A percentile compares a stretch with the other conserved stretches of the same genome.
Conservation (phyloP, 1,140 invertebrate species). For the Meloidogyne floridensis region DNA sequence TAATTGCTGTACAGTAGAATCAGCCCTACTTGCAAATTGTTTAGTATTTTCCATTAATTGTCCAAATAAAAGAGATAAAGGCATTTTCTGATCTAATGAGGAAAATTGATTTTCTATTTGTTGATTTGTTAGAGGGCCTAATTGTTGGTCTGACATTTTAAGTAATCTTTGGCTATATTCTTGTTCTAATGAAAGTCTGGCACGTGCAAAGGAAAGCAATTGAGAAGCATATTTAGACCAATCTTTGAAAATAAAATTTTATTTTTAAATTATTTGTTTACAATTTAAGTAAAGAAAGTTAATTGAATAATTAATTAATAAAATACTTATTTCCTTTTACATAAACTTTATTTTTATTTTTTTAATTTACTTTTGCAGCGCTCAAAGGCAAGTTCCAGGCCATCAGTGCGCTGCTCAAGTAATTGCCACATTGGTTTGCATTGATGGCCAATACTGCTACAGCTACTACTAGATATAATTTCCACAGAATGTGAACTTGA, state of each 20-base stretch:
- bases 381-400: conserved; percentile 51
- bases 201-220: conserved; percentile 50
- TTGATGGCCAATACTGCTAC: conserved; percentile 24
- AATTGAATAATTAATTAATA: too few species aligned
- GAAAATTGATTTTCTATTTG: conserved; percentile 8
- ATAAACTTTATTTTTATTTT: too few species aligned
- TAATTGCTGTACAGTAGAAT: conserved; percentile 38
- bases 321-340: too few species aligned
- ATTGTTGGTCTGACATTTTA: conserved; percentile 48
- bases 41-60: conserved; percentile 45
- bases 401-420: conserved; percentile 42
- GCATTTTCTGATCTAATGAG: conserved; percentile 45
- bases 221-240: conserved; percentile 59
- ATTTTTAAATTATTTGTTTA: too few species aligned
- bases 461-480: conserved; percentile 19
- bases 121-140: background rate
- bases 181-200: conserved; percentile 43
- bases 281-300: too few species aligned
- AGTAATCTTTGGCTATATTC: conserved; percentile 51
- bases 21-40: conserved; percentile 39
- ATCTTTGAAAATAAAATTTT: conserved; percentile 6
- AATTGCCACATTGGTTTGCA: conserved; percentile 39
- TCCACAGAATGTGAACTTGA: background rate
- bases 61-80: conserved; percentile 44
- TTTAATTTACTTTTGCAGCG: conserved; percentile 38